phyloP scores from a whole-genome alignment of 2,797 vertebrate genomes.

The Trachops cirrhosus region DNA sequence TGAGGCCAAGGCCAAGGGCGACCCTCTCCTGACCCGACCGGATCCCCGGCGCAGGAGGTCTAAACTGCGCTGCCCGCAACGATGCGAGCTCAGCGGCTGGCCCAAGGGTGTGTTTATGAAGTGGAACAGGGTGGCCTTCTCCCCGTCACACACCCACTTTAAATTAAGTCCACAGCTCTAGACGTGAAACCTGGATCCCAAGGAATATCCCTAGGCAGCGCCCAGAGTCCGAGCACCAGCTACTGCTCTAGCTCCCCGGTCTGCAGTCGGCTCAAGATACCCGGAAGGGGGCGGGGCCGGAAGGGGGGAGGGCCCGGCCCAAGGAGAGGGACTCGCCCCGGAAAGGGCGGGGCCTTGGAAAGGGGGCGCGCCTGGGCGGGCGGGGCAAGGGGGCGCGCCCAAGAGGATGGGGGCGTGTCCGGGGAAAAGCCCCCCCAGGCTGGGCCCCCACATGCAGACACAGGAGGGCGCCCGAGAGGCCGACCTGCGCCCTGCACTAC shows the following conservation, averaged over 20 bases:
- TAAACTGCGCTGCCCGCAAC: background rate
- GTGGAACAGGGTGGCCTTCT: background rate
- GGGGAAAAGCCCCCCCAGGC: too few species aligned
- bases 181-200: background rate
- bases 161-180: background rate
- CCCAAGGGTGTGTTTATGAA: background rate
- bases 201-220: background rate
- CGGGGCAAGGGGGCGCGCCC: rapidly evolving
- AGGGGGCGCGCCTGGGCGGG: too few species aligned
- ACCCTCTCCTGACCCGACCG: background rate
- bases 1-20: background rate
- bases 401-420: background rate
- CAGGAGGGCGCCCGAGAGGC: background rate
- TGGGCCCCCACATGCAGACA: background rate
- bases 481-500: background rate
- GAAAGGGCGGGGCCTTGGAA: background rate
- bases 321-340: too few species aligned
- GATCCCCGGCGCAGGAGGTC: background rate
- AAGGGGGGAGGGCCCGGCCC: background rate
- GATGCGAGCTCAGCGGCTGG: too few species aligned
- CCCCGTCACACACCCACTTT: background rate
- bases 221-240: background rate
- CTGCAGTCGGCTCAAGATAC: background rate
- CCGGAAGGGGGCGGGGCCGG: background rate
- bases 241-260: rapidly evolving